Evolutionary conservation across 1,140 invertebrate species (phyloP).

Genomic region (silkworm (Bombyx mori)): ASM3026992v2 NC_085121.1:12646501-12647000

Average conservation of each 20-base stretch:
- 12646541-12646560: conserved; percentile 83
- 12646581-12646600: conserved; percentile 55
- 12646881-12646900: conserved; percentile 73
- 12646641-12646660: too few species aligned
- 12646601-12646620: background rate
- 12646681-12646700: too few species aligned
- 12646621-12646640: too few species aligned
- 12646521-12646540: conserved; percentile 87
- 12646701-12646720: too few species aligned
- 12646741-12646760: background rate
- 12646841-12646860: conserved; percentile 1
- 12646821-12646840: conserved; percentile 27
- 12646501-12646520: conserved; percentile 85
- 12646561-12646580: conserved; percentile 85
- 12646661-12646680: too few species aligned
- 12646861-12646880: conserved; percentile 25
- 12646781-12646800: conserved; percentile 55
- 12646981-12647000: conserved; percentile 31
- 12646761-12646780: conserved; percentile 7
- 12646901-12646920: conserved; percentile 86
- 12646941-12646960: conserved; percentile 80
- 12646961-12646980: conserved; percentile 88
- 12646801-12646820: conserved; percentile 54
- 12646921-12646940: conserved; percentile 87
- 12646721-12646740: too few species aligned